Conservation (phyloP, 2,797 vertebrate genomes). For the Spinus pinus region DNA sequence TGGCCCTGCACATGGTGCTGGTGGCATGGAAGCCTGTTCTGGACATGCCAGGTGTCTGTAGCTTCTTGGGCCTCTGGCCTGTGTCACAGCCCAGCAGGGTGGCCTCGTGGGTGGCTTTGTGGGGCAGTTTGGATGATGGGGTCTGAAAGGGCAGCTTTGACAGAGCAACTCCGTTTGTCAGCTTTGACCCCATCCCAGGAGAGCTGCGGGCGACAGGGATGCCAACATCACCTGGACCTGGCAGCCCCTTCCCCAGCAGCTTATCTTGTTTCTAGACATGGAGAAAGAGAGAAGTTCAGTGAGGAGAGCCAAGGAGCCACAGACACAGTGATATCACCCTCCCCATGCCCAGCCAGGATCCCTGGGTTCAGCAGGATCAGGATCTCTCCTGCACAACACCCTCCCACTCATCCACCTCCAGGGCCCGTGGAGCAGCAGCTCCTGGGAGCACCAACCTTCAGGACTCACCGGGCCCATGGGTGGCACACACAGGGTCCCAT, state of each 20-base stretch:
- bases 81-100: constrained; percentile 70
- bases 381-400: background rate
- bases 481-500: constrained; percentile 76
- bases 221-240: constrained; percentile 80
- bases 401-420: background rate
- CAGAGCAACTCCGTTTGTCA: constrained; percentile 55
- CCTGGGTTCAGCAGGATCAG: background rate
- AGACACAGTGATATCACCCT: background rate
- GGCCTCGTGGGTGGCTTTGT: constrained; percentile 64
- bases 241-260: constrained; percentile 77
- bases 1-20: background rate
- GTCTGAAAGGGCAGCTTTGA: constrained; percentile 68
- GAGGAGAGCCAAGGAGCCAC: background rate
- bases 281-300: background rate
- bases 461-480: constrained; percentile 70
- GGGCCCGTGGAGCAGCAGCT: background rate
- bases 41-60: background rate
- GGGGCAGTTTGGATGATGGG: constrained; percentile 59
- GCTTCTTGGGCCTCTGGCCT: constrained; percentile 77
- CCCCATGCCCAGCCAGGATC: background rate
- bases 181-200: constrained; percentile 39
- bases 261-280: constrained; percentile 79
- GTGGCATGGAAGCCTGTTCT: background rate
- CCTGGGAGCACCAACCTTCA: background rate
- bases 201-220: constrained; percentile 72